Evolutionary conservation across 1,140 invertebrate species (phyloP).

Genomic region (Nylanderia fulva): DNA sequence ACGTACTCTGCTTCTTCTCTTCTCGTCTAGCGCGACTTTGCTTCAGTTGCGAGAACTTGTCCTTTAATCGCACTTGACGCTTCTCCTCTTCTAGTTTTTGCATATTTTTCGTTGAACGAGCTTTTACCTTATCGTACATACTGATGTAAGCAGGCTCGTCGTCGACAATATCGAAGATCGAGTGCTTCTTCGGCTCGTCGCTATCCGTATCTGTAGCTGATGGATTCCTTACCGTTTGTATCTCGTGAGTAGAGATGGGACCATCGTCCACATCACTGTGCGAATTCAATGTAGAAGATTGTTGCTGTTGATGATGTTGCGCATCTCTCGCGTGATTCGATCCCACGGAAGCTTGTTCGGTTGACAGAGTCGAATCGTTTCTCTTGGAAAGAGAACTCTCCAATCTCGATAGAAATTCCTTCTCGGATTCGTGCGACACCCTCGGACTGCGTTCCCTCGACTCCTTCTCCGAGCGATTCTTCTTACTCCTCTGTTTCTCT

Average conservation of each 20-base stretch:
- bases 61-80: conserved; percentile 91
- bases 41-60: conserved; percentile 95
- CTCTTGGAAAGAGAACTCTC: conserved; percentile 86
- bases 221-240: conserved; percentile 80
- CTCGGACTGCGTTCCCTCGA: conserved; percentile 82
- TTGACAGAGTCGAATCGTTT: conserved; percentile 75
- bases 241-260: conserved; percentile 81
- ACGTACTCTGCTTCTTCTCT: conserved; percentile 94
- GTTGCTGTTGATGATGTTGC: conserved; percentile 75
- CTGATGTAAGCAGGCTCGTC: conserved; percentile 97
- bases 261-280: conserved; percentile 83
- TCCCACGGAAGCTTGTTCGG: conserved; percentile 71
- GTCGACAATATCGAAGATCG: conserved; percentile 96
- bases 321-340: conserved; percentile 77
- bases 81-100: conserved; percentile 96
- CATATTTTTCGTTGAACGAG: conserved; percentile 96
- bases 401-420: conserved; percentile 89
- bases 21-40: conserved; percentile 93
- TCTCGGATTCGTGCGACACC: conserved; percentile 85
- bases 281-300: conserved; percentile 71
- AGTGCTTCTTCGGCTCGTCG: conserved; percentile 93
- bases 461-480: conserved; percentile 79
- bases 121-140: conserved; percentile 99
- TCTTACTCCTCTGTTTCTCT: conserved; percentile 81
- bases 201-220: conserved; percentile 89